Evolutionary conservation across 2,888 invertebrate genomes (phyloP), one percentile per base, ranked within the genome.

Genomic region (Girardia tigrina): DNA sequence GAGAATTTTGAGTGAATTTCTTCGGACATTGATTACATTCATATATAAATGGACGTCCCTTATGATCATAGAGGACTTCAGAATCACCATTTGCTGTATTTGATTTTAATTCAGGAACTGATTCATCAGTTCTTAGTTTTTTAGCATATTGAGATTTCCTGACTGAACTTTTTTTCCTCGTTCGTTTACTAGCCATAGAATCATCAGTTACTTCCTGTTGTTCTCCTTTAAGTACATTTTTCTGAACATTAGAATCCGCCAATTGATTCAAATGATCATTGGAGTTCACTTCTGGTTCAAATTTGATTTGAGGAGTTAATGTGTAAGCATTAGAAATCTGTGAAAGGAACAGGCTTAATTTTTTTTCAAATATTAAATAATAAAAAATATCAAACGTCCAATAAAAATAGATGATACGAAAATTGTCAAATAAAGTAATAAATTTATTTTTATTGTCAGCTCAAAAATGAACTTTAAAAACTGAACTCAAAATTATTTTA

Each of bases 1-100:
- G 72, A 27, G 42, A 74, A 8, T 74, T 36, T 23, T 42, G 42
- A 23, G 69, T 26, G 56, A 74, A 74, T 26, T 42, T 42, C 27
- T 42, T 23, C 1, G 74, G 74, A 26, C 74, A 74, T 20, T n/a
- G 26, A 20, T 28, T 26, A 69, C 74, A 74, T 6, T 28, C 42
- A 27, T 42, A 74, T 16, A 26, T 26, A 26, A 36, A 69, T 26
- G 56, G 42, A 26, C 74, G 74, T 2, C 74, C 74, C 23, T 56
- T 56, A n/a, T 56, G 56, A 56, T 56, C 56, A 56, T 56, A 56
- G 6, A 56, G 4, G 4, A 56, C 56, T 56, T 56, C 56, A 8
- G 56, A 56, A 56, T 56, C 56, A 2, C 56, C 56, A 56, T 56
- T 56, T 56, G 56, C 23, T 56, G n/a, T n/a, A 56, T 56, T 56